phyloP scores from a whole-genome alignment of 2,797 vertebrate genomes.

The Microchirus variegatus region DNA sequence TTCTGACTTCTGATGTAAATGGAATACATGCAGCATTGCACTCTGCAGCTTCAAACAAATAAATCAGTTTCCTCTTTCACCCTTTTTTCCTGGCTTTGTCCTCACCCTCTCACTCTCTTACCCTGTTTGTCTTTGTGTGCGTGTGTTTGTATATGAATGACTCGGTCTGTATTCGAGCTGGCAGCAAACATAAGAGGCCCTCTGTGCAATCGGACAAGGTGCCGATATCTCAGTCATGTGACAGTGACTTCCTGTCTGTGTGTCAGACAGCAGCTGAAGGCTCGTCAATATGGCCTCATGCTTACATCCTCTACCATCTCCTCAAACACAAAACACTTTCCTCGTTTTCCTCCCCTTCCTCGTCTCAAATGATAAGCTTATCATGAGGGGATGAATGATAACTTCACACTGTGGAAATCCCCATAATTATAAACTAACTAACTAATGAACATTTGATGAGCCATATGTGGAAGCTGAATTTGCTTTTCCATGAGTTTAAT shows the following conservation, averaged over 20 bases:
- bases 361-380: neutral
- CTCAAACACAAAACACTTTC: slow-evolving; percentile 60
- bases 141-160: slow-evolving; percentile 50
- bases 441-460: neutral
- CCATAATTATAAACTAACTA: too few relatives aligned
- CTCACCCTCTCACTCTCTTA: slow-evolving; percentile 2
- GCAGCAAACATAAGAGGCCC: slow-evolving; percentile 78
- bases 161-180: slow-evolving; percentile 65
- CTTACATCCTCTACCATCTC: slow-evolving; percentile 72
- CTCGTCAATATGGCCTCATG: slow-evolving; percentile 77
- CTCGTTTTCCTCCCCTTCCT: neutral
- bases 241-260: slow-evolving; percentile 80
- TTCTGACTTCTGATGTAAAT: too few relatives aligned
- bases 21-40: too few relatives aligned
- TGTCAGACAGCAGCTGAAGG: slow-evolving; percentile 73
- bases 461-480: neutral
- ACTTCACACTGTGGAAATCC: neutral
- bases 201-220: slow-evolving; percentile 78
- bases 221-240: slow-evolving; percentile 83
- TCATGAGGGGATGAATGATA: neutral
- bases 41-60: too few relatives aligned
- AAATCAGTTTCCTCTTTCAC: neutral
- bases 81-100: slow-evolving; percentile 22
- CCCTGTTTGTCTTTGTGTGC: slow-evolving; percentile 15
- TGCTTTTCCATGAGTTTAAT: neutral